Percentiles rank a stretch among this genome's conserved stretches.
Conservation (phyloP, 2,888 invertebrate genomes). For the Netelia virgata region DNA sequence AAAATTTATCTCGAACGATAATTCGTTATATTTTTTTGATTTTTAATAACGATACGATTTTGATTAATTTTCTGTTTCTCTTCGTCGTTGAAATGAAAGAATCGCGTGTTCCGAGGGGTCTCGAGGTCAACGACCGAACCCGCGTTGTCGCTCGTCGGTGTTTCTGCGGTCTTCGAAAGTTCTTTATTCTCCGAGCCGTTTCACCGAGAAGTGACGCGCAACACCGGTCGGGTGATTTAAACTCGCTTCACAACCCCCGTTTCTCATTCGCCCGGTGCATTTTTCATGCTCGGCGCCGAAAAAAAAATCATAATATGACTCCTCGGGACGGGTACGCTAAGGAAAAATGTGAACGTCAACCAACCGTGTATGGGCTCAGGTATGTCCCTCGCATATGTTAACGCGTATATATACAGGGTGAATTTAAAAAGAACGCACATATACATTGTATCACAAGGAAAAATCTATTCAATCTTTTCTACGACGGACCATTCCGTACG, state of each 20-base stretch:
- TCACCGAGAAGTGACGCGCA: neutral
- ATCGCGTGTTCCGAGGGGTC: neutral
- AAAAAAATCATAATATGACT: constrained; percentile 43
- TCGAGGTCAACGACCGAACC: neutral
- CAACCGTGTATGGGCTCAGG: constrained; percentile 9
- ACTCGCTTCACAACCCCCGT: constrained; percentile 3
- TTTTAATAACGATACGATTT: neutral
- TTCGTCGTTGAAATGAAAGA: neutral
- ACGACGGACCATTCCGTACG: constrained; percentile 26
- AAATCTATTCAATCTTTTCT: constrained; percentile 54
- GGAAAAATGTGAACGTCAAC: constrained; percentile 20
- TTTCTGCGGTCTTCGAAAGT: neutral
- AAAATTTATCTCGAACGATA: neutral
- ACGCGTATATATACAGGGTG: neutral
- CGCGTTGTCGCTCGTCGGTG: neutral
- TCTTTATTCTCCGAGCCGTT: neutral
- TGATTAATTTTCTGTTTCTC: neutral
- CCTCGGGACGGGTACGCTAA: constrained; percentile 9
- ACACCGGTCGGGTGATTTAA: constrained; percentile 3
- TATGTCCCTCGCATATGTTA: neutral
- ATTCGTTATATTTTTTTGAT: too few species aligned
- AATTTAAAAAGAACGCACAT: constrained; percentile 24
- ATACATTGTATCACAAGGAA: constrained; percentile 26
- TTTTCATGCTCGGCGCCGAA: constrained; percentile 19
- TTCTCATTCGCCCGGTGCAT: constrained; percentile 17